phyloP scores from a whole-genome alignment of 2,888 invertebrate genomes.

The Eristalis pertinax region DNA sequence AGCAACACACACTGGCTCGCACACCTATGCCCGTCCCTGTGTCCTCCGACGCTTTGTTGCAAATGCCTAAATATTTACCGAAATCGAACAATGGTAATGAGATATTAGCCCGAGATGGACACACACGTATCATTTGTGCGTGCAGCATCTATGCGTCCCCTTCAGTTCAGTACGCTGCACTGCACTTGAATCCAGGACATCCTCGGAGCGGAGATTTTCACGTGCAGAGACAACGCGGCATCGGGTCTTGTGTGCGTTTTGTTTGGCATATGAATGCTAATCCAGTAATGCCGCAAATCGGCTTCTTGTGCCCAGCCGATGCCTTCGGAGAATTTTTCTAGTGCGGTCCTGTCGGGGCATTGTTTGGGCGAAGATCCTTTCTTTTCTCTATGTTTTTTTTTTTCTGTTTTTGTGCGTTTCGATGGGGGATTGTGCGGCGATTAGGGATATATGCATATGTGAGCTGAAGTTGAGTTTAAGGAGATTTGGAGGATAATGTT shows the following conservation, averaged over 20 bases:
- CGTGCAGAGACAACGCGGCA: not conserved
- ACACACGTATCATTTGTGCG: conserved; percentile 10
- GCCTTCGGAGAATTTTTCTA: not conserved
- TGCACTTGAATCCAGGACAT: conserved; percentile 43
- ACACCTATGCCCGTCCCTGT: not conserved
- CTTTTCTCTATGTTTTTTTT: conserved; percentile 10
- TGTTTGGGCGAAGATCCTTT: not conserved
- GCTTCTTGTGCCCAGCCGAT: conserved; percentile 28
- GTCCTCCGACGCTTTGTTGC: conserved; percentile 30
- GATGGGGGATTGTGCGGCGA: conserved; percentile 25
- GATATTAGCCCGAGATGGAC: conserved; percentile 48
- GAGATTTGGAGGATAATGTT: conserved; percentile 60
- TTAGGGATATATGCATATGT: conserved; percentile 24
- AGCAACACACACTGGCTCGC: not conserved
- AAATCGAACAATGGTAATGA: conserved; percentile 59
- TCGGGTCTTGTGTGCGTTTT: not conserved
- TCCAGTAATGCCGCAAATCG: conserved; percentile 66
- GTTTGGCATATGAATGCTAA: conserved; percentile 66
- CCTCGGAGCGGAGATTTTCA: not conserved
- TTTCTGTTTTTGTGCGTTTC: not conserved
- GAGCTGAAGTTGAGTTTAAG: conserved; percentile 40
- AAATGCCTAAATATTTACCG: conserved; percentile 57
- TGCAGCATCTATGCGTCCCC: not conserved
- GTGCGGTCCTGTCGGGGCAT: not conserved
- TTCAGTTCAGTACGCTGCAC: conserved; percentile 41